These are phyloP conservation scores for Platerodrilus igneus DNA, from an alignment of 2,888 invertebrate species.

Conservation along the genomic window DNA sequence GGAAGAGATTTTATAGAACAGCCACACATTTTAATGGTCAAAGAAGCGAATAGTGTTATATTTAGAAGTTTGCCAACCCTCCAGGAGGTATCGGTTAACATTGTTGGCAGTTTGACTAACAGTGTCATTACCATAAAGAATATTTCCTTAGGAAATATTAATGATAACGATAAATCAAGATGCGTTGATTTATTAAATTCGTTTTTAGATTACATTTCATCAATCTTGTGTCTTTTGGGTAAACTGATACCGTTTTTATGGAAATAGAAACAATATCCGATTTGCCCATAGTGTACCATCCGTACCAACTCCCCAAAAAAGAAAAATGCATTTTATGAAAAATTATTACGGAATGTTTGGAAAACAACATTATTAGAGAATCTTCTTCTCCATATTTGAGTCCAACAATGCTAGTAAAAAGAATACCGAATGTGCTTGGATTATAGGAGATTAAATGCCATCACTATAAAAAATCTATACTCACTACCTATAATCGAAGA, in stretches of 20 bases:
- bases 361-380: constrained; percentile 20
- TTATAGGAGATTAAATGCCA: constrained; percentile 30
- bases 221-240: constrained; percentile 3
- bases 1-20: constrained; percentile 11
- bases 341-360: constrained; percentile 20
- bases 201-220: constrained; percentile 5
- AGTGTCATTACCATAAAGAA: not conserved
- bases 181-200: constrained; percentile 1
- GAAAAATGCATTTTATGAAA: constrained; percentile 26
- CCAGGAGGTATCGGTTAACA: not conserved
- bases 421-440: constrained; percentile 25
- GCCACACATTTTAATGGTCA: constrained; percentile 2
- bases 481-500: constrained; percentile 34
- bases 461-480: constrained; percentile 31
- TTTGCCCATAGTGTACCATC: constrained; percentile 6
- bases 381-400: constrained; percentile 30
- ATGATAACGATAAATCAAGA: not conserved
- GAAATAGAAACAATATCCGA: constrained; percentile 6
- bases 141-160: not conserved
- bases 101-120: not conserved
- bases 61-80: constrained; percentile 2
- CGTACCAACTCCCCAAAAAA: constrained; percentile 7
- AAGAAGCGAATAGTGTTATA: not conserved
- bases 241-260: constrained; percentile 4
- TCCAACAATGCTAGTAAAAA: constrained; percentile 23